A percentile compares a stretch with the other conserved stretches of the same genome.
These are phyloP conservation scores for Cariama cristata DNA, from an alignment of 2,113 vertebrate species.

Conservation along the genomic window DNA sequence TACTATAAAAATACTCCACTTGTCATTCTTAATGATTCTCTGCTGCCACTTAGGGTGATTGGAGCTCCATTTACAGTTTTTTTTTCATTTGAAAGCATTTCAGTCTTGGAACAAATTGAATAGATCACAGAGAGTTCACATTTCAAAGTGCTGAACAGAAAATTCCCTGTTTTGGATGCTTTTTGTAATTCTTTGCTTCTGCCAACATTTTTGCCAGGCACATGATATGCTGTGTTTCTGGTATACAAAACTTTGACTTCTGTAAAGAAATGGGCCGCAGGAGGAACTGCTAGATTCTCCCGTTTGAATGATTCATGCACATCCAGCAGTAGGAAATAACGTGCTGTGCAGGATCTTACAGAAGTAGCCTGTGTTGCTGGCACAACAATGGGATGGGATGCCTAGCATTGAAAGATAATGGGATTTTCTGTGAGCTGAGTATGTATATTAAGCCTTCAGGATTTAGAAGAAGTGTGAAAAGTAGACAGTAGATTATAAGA, in stretches of 20 bases:
- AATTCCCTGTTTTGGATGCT: not conserved
- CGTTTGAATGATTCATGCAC: slow-evolving; percentile 6
- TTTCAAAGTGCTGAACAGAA: slow-evolving; percentile 38
- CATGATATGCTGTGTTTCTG: not conserved
- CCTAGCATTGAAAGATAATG: not conserved
- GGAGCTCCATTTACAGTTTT: slow-evolving; percentile 18
- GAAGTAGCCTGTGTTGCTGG: not conserved
- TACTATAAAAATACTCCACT: slow-evolving; percentile 57
- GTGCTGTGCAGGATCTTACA: not conserved
- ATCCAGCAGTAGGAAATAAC: slow-evolving; percentile 1
- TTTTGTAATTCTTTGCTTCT: not conserved
- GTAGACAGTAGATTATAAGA: slow-evolving; percentile 8
- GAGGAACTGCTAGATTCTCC: not conserved
- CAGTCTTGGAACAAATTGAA: slow-evolving; percentile 34
- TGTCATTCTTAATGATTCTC: slow-evolving; percentile 62
- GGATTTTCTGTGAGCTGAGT: slow-evolving; percentile 42
- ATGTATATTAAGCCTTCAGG: not conserved
- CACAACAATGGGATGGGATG: not conserved
- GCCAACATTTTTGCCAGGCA: not conserved
- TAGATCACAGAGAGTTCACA: slow-evolving; percentile 14
- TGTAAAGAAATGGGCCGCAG: not conserved
- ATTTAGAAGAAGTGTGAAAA: slow-evolving; percentile 6
- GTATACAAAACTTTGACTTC: slow-evolving; percentile 3
- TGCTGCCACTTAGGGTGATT: slow-evolving; percentile 48
- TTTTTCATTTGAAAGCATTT: slow-evolving; percentile 41